Base-by-base conservation (phyloP, 2,797 vertebrate species). In the Neopelma chrysocephalum region DNA sequence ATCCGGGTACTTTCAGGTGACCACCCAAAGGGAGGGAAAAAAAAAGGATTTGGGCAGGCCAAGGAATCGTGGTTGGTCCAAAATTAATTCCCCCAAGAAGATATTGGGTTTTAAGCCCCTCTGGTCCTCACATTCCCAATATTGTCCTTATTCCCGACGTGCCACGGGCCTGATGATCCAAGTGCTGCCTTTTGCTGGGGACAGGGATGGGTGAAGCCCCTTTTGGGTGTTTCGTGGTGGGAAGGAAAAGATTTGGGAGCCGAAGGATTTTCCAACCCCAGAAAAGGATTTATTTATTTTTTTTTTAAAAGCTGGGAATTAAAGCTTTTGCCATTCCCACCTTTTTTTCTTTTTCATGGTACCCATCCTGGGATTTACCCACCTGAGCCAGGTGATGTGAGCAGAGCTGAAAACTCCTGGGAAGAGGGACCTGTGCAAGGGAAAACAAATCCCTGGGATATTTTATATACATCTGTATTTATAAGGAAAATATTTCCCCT, bases 1-100 rank as follows among this genome's bases (percentile, higher is more conserved):
- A 31, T 1, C 62, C 47, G 0, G 6, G 10, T 10, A 50, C 34
- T 4, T 11, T 43, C 4, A 15, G 25, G 71, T 3, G 2, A 2
- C 10, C 2, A 3, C 38, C 71, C 38, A 56, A 25, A 42, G 54
- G 40, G 50, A 51, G 50, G 25, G 26, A 40, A 40, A 2, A 12
- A 17, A 15, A 29, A 1, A 11, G 45, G 85, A 8, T 51, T 70
- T 47, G 2, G 42, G 36, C 20, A 14, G 31, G 60, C 4, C 43
- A 42, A 79, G 58, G 6, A 10, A 61, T 32, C n/a, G 10, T 0
- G 1, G 21, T 21, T 0, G 1, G 21, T 21, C 48, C 20, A 2
- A 5, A 79, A 66, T 61, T 5, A 6, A 31, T 57, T n/a, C 11
- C 26, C 10, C 26, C 10, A 2, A 18, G 16, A 15, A 4, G 29